Evolutionary conservation across 2,113 vertebrate species (phyloP).

Genomic region (Microtus montanus): DNA sequence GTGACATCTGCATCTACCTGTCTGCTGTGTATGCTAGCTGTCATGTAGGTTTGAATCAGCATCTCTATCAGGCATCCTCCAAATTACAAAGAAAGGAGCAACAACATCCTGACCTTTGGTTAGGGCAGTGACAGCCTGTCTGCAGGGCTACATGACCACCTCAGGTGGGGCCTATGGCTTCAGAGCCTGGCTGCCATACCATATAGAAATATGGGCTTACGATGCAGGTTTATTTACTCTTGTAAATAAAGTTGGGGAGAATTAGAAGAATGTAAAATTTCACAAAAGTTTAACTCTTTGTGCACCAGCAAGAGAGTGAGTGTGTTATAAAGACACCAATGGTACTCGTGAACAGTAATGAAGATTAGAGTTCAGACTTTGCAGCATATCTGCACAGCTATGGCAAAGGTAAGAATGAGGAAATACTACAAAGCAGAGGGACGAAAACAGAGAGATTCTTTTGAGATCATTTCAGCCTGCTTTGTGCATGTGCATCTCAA

Average conservation of each 20-base stretch:
- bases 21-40: too few relatives aligned
- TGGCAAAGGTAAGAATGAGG: neutral
- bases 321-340: neutral
- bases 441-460: conserved; percentile 4
- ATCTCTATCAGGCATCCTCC: too few relatives aligned
- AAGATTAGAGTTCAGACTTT: neutral
- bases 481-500: neutral
- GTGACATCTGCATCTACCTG: too few relatives aligned
- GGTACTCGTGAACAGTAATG: neutral
- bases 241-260: neutral
- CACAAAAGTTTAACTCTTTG: neutral
- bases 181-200: too few relatives aligned
- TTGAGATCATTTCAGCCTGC: neutral
- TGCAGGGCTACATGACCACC: too few relatives aligned
- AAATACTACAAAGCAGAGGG: neutral
- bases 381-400: neutral
- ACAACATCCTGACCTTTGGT: too few relatives aligned
- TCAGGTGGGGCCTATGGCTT: too few relatives aligned
- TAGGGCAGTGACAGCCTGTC: too few relatives aligned
- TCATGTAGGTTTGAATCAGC: too few relatives aligned
- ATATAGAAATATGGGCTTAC: too few relatives aligned
- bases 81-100: too few relatives aligned
- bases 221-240: neutral
- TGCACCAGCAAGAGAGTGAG: neutral
- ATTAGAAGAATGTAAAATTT: neutral